Percentiles rank a stretch among this genome's conserved stretches.
These are phyloP conservation scores for Misgurnus anguillicaudatus DNA, from an alignment of 2,113 vertebrate genomes.

Conservation along the genomic window DNA sequence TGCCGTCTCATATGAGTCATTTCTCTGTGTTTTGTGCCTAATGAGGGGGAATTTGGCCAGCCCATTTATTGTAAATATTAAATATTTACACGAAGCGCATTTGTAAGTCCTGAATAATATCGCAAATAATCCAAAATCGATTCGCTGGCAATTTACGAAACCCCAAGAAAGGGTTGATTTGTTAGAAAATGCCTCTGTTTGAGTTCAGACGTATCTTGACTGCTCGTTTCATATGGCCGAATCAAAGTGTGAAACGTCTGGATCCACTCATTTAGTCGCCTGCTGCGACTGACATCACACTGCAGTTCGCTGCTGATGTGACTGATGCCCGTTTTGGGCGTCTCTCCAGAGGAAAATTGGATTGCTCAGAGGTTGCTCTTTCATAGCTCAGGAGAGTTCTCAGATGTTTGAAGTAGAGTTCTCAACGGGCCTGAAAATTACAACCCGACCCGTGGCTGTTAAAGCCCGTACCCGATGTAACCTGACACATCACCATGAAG, in stretches of 20 bases:
- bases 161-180: too few relatives aligned
- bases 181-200: not conserved
- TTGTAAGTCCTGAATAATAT: not conserved
- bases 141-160: too few relatives aligned
- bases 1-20: constrained; percentile 37
- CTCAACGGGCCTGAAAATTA: too few relatives aligned
- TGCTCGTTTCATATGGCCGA: constrained; percentile 26
- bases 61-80: constrained; percentile 35
- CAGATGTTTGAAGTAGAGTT: too few relatives aligned
- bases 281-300: constrained; percentile 19
- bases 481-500: too few relatives aligned
- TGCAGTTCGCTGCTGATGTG: constrained; percentile 17
- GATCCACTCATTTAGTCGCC: constrained; percentile 1
- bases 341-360: not conserved
- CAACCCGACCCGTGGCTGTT: too few relatives aligned
- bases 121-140: not conserved
- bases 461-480: too few relatives aligned
- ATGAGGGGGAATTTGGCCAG: constrained; percentile 34
- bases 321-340: constrained; percentile 36
- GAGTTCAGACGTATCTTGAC: not conserved
- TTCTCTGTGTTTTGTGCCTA: constrained; percentile 22
- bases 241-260: constrained; percentile 27
- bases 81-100: not conserved
- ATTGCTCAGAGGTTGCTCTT: too few relatives aligned
- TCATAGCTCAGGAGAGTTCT: too few relatives aligned